Base-by-base conservation (phyloP, 2,888 invertebrate species). In the Cremastinae sp. region DNA sequence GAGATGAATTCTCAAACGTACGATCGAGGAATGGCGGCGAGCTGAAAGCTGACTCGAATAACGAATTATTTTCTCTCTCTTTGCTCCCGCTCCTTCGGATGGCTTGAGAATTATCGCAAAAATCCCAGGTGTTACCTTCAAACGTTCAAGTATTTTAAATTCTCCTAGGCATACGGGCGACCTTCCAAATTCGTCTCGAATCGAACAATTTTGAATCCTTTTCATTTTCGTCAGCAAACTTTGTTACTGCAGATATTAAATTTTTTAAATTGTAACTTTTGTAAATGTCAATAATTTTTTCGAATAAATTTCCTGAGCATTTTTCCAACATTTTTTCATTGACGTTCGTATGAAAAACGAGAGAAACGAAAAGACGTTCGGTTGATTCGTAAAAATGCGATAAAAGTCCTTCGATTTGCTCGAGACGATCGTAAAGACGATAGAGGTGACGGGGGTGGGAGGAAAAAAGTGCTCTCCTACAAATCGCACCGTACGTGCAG, bases 161-260 rank as follows among this genome's bases (percentile, higher is more conserved):
- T 9, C 18, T 53, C 18, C 61, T 65, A 35, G 76, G 65, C 75
- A 79, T 79, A 79, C 79, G 81, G 80, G 79, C 79, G 78, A 79
- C 77, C 79, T 76, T 80, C 79, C 74, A 75, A 74, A 70, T 66
- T 65, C 72, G 66, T 64, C 12, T 49, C 72, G 71, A 43, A 55
- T 75, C 39, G 61, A 73, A 73, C 71, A 71, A 75, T 74, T 66
- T 66, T 74, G 37, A 3, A 79, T 74, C 78, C 79, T 71, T 22
- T 78, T 3, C 28, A 28, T 5, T 28, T 5, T n/a, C n/a, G n/a
- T n/a, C n/a, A n/a, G n/a, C n/a, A n/a, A n/a, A n/a, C n/a, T n/a
- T n/a, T n/a, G n/a, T n/a, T n/a, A n/a, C n/a, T n/a, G n/a, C n/a
- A n/a, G n/a, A n/a, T n/a, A n/a, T n/a, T n/a, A n/a, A n/a, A n/a